Conservation (phyloP, 2,113 vertebrate species). For the Thomomys bottae region DNA sequence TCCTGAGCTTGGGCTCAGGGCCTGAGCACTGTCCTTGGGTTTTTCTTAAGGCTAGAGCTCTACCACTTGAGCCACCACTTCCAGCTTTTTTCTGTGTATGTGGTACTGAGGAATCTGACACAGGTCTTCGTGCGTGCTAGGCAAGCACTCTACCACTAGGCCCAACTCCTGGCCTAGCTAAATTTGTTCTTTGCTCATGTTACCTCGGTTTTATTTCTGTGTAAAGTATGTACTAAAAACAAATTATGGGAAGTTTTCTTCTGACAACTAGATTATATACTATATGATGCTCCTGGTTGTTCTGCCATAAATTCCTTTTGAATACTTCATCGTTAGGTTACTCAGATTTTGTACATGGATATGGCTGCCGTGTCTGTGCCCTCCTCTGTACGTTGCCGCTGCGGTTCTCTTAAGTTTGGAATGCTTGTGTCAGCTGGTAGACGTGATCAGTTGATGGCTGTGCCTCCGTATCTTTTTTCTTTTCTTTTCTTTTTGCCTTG, state of each 20-base stretch:
- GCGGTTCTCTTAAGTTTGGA: not conserved
- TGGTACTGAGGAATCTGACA: too few relatives aligned
- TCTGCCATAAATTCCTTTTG: not conserved
- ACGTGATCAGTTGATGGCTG: not conserved
- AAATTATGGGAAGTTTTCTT: not conserved
- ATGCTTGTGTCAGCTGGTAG: not conserved
- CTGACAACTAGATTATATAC: not conserved
- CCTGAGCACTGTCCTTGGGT: too few relatives aligned
- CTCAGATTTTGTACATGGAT: not conserved
- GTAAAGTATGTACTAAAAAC: not conserved
- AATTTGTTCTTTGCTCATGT: not conserved
- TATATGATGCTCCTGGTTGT: not conserved
- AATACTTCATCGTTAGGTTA: not conserved
- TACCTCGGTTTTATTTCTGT: not conserved
- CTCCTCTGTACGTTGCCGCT: not conserved
- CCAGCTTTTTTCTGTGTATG: too few relatives aligned
- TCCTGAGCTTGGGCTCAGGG: too few relatives aligned
- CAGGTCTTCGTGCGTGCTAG: too few relatives aligned
- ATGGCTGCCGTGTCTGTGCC: accelerated
- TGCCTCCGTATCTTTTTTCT: not conserved
- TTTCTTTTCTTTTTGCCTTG: too few relatives aligned
- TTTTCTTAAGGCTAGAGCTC: too few relatives aligned
- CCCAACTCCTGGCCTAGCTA: too few relatives aligned
- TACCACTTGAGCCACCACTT: too few relatives aligned
- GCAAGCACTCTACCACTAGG: too few relatives aligned